phyloP scores from a whole-genome alignment of 2,888 invertebrate species.

The Rhamnusium bicolor region DNA sequence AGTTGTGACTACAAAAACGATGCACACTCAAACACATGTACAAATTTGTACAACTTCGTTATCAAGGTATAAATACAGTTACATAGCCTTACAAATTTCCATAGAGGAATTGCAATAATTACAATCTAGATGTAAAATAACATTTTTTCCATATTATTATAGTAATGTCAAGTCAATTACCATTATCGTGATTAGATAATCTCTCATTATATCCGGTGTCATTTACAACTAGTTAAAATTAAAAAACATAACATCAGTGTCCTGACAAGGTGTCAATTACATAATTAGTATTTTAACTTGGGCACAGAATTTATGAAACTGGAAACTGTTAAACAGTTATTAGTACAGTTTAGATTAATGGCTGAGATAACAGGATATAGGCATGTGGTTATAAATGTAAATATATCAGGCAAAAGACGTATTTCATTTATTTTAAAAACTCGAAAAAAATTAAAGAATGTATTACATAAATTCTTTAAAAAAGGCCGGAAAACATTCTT shows the following conservation, averaged over 20 bases:
- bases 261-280: neutral
- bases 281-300: neutral
- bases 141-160: neutral
- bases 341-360: neutral
- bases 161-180: neutral
- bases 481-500: too few relatives aligned
- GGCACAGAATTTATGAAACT: neutral
- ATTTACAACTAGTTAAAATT: neutral
- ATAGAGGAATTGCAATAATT: neutral
- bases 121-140: neutral
- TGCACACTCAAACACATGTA: too few relatives aligned
- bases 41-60: too few relatives aligned
- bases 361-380: neutral
- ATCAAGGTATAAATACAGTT: too few relatives aligned
- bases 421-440: too few relatives aligned
- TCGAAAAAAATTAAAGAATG: too few relatives aligned
- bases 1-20: too few relatives aligned
- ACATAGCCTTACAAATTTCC: neutral
- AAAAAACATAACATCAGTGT: neutral
- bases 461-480: too few relatives aligned
- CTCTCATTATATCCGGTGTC: neutral
- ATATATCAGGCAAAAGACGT: too few relatives aligned
- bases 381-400: neutral
- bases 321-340: neutral
- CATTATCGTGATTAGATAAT: neutral